phyloP scores from a whole-genome alignment of 2,888 invertebrate species.

The Eupithecia abbreviata region DNA sequence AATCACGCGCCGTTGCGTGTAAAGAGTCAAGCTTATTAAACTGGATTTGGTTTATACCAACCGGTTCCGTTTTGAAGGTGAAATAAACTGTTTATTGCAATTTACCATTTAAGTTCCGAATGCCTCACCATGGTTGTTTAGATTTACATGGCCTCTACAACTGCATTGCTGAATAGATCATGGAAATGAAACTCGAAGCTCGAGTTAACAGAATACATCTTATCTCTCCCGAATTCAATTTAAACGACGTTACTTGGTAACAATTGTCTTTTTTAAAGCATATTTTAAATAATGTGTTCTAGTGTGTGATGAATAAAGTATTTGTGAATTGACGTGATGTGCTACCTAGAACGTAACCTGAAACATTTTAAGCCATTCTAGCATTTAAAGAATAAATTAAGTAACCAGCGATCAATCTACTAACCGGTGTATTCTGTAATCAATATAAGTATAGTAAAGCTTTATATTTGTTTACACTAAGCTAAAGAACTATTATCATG shows the following conservation, averaged over 20 bases:
- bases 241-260: background rate
- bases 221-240: background rate
- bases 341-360: too few species aligned
- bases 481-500: too few species aligned
- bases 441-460: background rate
- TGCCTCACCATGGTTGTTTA: conserved; percentile 39
- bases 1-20: background rate
- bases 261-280: background rate
- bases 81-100: conserved; percentile 27
- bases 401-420: too few species aligned
- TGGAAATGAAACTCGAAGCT: conserved; percentile 14
- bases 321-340: too few species aligned
- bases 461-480: background rate
- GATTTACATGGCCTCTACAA: conserved; percentile 41
- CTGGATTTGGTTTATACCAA: background rate
- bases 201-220: background rate
- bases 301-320: background rate
- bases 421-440: too few species aligned
- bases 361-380: too few species aligned
- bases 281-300: background rate
- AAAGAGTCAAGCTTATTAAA: background rate
- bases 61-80: conserved; percentile 16
- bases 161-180: conserved; percentile 8
- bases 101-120: conserved; percentile 24
- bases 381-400: too few species aligned